Base-by-base conservation (phyloP, 2,888 invertebrate species). In the Caenorhabditis imperialis region DNA sequence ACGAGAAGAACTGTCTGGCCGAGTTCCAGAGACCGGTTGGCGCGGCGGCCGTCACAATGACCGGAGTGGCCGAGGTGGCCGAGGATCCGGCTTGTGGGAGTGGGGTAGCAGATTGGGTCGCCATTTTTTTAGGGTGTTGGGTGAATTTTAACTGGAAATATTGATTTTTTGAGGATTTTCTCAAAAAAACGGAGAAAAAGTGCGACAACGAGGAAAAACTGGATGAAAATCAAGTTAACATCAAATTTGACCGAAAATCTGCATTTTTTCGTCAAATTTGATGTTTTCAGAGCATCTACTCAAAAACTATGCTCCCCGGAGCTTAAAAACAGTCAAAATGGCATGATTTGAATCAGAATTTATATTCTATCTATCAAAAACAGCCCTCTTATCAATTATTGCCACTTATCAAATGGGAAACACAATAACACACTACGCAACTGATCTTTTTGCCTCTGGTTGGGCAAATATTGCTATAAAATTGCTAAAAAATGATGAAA, bases 31-130 rank as follows among this genome's bases (percentile, higher is more conserved):
- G 30, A 12, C 65, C 63, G 23, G 37, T 48, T 1, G 16, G 3
- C 42, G 48, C 40, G 2, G 42, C 50, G 23, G 54, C 20, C 7
- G 63, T 0, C 7, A 10, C 45, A 4, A 18, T 23, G 12, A 40
- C 7, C 5, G 62, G 23, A 18, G 23, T 30, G 25, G 53, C 8
- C 30, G 20, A 6, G 8, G 44, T 12, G 23, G 44, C 44, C 1
- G 44, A 22, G 23, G 44, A 22, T 44, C 44, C 44, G 44, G 20
- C 23, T 22, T 20, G 16, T 35, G 23, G 33, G 48, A n/a, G 23
- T 10, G 54, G 1, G 16, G 53, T 53, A 42, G 63, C 48, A 8
- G 63, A 53, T 65, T 65, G 63, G 22, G 65, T 65, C 23, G 65
- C 57, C 65, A 65, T 65, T 55, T 30, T 30, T 30, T 6, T 30